phyloP scores from a whole-genome alignment of 1,140 invertebrate genomes.

The Halotydeus destructor region DNA sequence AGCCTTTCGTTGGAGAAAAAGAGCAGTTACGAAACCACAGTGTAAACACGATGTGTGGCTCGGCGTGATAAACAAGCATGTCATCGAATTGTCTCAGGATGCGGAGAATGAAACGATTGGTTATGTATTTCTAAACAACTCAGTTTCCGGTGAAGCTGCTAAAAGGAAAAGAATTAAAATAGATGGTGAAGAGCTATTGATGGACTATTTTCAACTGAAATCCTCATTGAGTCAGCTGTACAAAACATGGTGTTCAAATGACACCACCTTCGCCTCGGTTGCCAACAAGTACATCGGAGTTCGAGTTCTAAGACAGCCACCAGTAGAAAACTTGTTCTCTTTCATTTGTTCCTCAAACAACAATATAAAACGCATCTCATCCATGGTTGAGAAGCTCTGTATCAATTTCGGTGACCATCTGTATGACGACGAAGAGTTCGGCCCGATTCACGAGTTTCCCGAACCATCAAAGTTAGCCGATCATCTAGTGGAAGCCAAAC shows the following conservation, averaged over 20 bases:
- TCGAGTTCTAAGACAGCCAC: conserved; percentile 72
- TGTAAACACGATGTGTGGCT: background rate
- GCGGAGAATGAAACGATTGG: background rate
- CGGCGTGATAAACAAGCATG: background rate
- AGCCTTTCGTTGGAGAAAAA: background rate
- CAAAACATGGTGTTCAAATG: conserved; percentile 44
- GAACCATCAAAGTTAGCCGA: conserved; percentile 37
- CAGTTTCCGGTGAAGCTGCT: background rate
- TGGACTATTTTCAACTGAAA: conserved; percentile 29
- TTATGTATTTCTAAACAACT: background rate
- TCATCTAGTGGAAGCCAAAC: conserved; percentile 38
- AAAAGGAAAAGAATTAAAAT: conserved; percentile 8
- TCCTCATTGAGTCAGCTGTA: conserved; percentile 45
- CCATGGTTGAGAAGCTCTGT: conserved; percentile 80
- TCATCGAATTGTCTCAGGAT: background rate
- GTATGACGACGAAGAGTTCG: conserved; percentile 34
- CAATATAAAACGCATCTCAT: conserved; percentile 68
- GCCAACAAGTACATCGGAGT: conserved; percentile 51
- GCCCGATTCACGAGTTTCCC: conserved; percentile 57
- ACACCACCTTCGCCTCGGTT: conserved; percentile 47
- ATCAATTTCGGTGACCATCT: conserved; percentile 54
- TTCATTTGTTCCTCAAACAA: conserved; percentile 97
- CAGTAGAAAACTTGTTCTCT: conserved; percentile 76
- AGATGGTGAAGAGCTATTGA: conserved; percentile 17
- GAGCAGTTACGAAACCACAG: background rate